These are phyloP conservation scores for Polia nebulosa DNA, from an alignment of 2,888 invertebrate species.

Conservation along the genomic window DNA sequence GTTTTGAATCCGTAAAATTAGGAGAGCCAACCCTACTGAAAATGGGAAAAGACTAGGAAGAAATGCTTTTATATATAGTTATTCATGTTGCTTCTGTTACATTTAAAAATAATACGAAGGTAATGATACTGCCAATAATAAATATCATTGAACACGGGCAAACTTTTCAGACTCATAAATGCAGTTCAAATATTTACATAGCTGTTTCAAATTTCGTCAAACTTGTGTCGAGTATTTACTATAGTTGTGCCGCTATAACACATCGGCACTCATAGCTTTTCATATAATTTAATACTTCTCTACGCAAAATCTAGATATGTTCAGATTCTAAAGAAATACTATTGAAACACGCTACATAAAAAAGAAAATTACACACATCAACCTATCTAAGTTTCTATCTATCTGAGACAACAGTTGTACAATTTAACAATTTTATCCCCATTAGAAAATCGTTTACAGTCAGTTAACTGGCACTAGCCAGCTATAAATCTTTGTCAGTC, in stretches of 20 bases:
- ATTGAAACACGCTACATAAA: constrained; percentile 1
- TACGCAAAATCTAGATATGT: not conserved
- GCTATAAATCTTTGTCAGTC: constrained; percentile 66
- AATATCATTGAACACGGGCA: not conserved
- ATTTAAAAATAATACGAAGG: too few species aligned
- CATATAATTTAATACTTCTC: not conserved
- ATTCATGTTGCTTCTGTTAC: too few species aligned
- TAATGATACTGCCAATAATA: too few species aligned
- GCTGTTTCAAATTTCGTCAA: not conserved
- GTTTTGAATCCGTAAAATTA: too few species aligned
- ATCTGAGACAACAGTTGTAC: constrained; percentile 28
- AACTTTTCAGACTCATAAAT: not conserved
- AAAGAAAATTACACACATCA: constrained; percentile 25
- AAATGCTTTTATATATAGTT: too few species aligned
- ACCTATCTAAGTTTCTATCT: constrained; percentile 22
- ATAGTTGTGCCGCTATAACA: not conserved
- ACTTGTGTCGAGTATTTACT: not conserved
- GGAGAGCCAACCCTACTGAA: too few species aligned
- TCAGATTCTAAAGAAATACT: not conserved
- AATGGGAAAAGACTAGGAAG: too few species aligned
- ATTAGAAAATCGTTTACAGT: constrained; percentile 68
- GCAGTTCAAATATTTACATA: too few species aligned
- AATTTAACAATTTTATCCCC: constrained; percentile 64
- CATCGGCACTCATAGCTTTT: not conserved
- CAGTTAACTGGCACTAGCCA: constrained; percentile 54